Base-by-base conservation (phyloP, 1,140 invertebrate species). In the Papilio helenus region DNA sequence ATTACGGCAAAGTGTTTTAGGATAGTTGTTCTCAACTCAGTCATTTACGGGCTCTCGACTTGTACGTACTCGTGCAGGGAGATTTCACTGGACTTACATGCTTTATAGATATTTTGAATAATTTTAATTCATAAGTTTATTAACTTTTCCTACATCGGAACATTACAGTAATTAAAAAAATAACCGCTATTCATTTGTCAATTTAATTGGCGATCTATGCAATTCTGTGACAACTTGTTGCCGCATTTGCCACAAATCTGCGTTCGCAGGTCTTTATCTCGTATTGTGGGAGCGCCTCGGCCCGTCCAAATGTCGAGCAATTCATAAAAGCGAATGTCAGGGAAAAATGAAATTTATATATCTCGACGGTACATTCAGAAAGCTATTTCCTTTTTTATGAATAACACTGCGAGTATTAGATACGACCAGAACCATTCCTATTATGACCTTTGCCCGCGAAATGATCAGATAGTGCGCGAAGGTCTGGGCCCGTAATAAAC, bases 1-100 rank as follows among this genome's bases (percentile, higher is more conserved):
- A 86, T 86, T 86, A 85, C 79, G 58, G 39, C 55, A 23, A 83
- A 86, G 83, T 86, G 81, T 85, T 85, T 82, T 81, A 73, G 82
- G 83, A 86, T 85, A 86, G 83, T 86, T 82, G 76, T 77, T 46
- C 72, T 82, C 78, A 80, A 49, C 72, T 78, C 44, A 46, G 42
- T 49, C n/a, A 20, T 73, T 80, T 79, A 78, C 79, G 46, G 65
- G 79, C 72, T 20, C 72, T 73, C 72, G n/a, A 9, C 39, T 44
- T 73, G 44, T 46, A 16, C 44, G 10, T 46, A 46, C 44, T 46
- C 44, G n/a, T 49, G 20, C 72, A 49, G 39, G 44, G 44, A 42
- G 72, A 26, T 73, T 49, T 49, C 44, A 4, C 44, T 46, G 72
- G 49, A 23, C 18, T 16, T 42, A 49, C 72, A 44, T 49, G 20